These are phyloP conservation scores for Meloidogyne floridensis DNA, from an alignment of 1,140 invertebrate genomes.

Conservation along the genomic window DNA sequence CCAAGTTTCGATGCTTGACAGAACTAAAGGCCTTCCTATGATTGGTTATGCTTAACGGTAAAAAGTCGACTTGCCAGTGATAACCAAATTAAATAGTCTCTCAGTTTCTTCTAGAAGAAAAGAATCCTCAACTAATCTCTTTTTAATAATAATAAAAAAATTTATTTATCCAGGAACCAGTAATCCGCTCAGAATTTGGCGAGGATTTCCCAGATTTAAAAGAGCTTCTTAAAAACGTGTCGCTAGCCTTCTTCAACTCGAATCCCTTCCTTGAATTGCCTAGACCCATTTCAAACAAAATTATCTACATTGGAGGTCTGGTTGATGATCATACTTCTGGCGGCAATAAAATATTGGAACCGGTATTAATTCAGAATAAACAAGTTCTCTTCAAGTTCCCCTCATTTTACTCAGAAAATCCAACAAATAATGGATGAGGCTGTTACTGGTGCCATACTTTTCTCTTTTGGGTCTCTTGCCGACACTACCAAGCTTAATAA, in stretches of 20 bases:
- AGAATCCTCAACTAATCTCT: too few relatives aligned
- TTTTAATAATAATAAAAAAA: too few relatives aligned
- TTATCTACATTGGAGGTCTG: slow-evolving; percentile 51
- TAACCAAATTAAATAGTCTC: too few relatives aligned
- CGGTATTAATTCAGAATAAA: slow-evolving; percentile 11
- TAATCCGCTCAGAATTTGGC: slow-evolving; percentile 13
- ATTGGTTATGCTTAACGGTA: too few relatives aligned
- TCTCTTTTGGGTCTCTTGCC: slow-evolving; percentile 46
- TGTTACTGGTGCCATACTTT: slow-evolving; percentile 40
- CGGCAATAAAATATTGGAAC: background rate
- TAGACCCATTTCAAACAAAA: slow-evolving; percentile 45
- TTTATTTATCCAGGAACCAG: slow-evolving; percentile 26
- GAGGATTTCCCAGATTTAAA: slow-evolving; percentile 29
- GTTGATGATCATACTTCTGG: background rate
- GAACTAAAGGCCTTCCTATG: too few relatives aligned
- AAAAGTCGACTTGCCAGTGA: too few relatives aligned
- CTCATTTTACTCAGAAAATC: too few relatives aligned
- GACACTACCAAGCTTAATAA: slow-evolving; percentile 40
- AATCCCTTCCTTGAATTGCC: slow-evolving; percentile 44
- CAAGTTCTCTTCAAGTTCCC: background rate
- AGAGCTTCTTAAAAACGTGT: slow-evolving; percentile 23
- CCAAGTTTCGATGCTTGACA: too few relatives aligned
- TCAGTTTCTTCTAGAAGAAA: too few relatives aligned
- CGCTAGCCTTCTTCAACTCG: slow-evolving; percentile 39
- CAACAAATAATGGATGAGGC: slow-evolving; percentile 17